Percentiles rank a stretch among this genome's conserved stretches.
phyloP scores from a whole-genome alignment of 1,140 invertebrate genomes.

The Psilanteris sp. region DNA sequence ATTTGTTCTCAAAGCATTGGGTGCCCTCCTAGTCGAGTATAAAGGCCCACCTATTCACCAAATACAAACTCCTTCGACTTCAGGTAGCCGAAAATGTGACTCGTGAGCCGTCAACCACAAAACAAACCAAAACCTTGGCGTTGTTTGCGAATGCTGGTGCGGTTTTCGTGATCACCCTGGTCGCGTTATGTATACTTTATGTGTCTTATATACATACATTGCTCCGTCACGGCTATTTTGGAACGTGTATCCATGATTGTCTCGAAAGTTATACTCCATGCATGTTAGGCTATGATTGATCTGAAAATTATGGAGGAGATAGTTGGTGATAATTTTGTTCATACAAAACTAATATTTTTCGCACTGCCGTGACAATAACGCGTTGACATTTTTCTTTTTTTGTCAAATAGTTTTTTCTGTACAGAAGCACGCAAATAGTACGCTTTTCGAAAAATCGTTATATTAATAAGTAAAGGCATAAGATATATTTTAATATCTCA shows the following conservation, averaged over 20 bases:
- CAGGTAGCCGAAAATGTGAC: constrained; percentile 68
- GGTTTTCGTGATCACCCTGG: constrained; percentile 18
- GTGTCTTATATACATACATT: constrained; percentile 17
- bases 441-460: no score
- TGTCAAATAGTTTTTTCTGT: no score
- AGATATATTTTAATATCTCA: no score
- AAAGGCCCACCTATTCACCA: constrained; percentile 73
- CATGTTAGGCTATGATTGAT: constrained; percentile 11
- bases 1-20: constrained; percentile 72
- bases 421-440: no score
- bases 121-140: constrained; percentile 51
- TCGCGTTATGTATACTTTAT: constrained; percentile 26
- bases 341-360: not conserved
- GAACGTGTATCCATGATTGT: constrained; percentile 25
- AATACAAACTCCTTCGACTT: constrained; percentile 58
- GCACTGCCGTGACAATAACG: no score
- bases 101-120: constrained; percentile 55
- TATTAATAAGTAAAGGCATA: no score
- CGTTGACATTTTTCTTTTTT: no score
- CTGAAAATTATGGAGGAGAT: constrained; percentile 4
- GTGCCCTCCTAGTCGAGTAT: constrained; percentile 72
- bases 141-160: constrained; percentile 37
- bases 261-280: constrained; percentile 21
- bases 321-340: not conserved
- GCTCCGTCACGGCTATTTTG: constrained; percentile 35